These are phyloP conservation scores for Pelagia noctiluca DNA, from an alignment of 30 jellyfish, hydroid and myxozoan species.

Conservation along the genomic window DNA sequence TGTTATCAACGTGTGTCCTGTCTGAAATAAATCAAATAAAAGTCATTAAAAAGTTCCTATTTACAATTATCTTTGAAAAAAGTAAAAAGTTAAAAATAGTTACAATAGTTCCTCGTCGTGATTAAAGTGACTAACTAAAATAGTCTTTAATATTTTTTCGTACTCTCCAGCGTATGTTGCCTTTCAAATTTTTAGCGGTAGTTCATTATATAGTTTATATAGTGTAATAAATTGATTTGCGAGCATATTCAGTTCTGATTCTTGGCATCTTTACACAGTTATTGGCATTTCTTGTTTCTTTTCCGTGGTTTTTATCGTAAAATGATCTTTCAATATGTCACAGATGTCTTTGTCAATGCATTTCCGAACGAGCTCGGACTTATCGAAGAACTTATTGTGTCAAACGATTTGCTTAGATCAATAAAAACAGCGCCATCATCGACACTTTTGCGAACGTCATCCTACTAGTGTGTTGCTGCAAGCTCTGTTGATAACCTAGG, in stretches of 20 bases:
- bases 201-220: conserved; percentile 51
- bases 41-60: neutral
- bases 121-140: conserved; percentile 23
- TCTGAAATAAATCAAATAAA: neutral
- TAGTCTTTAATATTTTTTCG: conserved; percentile 10
- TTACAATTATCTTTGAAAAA: conserved; percentile 15
- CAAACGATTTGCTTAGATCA: conserved; percentile 20
- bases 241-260: conserved; percentile 63
- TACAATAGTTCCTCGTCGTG: conserved; percentile 21
- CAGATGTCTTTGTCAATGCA: conserved; percentile 68
- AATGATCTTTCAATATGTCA: conserved; percentile 69
- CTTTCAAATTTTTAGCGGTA: neutral
- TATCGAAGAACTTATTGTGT: conserved; percentile 12
- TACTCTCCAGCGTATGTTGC: neutral
- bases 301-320: conserved; percentile 44
- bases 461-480: conserved; percentile 7
- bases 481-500: too few relatives aligned
- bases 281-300: conserved; percentile 69
- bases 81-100: conserved; percentile 7
- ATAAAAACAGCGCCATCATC: conserved; percentile 25
- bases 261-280: conserved; percentile 43
- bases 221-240: conserved; percentile 54
- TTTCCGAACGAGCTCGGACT: conserved; percentile 57
- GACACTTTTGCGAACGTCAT: conserved; percentile 9
- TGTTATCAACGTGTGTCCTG: conserved; percentile 45